Base-by-base conservation (phyloP, 1,140 invertebrate genomes). In the Brachystomella parvula region DNA sequence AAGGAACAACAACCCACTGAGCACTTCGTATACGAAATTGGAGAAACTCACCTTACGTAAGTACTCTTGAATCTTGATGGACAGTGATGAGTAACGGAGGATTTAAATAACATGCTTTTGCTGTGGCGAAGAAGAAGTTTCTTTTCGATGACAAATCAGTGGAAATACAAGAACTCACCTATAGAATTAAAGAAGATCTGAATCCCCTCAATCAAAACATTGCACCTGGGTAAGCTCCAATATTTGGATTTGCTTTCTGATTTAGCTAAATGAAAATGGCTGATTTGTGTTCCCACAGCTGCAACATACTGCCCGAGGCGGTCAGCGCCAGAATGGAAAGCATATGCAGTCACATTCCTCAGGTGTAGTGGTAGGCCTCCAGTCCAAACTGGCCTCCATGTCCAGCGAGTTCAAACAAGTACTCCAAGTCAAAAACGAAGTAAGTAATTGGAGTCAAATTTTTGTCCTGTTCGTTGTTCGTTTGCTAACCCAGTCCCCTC, bases 111-210 rank as follows among this genome's bases (percentile, higher is more conserved):
- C 39, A 56, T 39, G 28, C 61, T 6, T 62, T 66, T 84, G 47
- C 76, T 95, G 91, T 98, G 84, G 95, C 96, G 3, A 98, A 97
- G 81, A 88, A 89, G 75, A 96, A 95, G 78, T 96, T 94, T 0
- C 81, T 99, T 53, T 99, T 99, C 82, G 94, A 99, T 80, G 96
- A 98, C 76, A 83, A 89, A 77, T 89, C 93, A 53, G 82, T 87
- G 66, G 96, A 99, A 82, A 96, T 99, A 61, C 93, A 99, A 79
- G 94, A 98, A 77, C 78, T 99, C 44, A 98, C 95, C 0, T 94
- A 94, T 75, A 96, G 98, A 53, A 96, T 99, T 31, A 98, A 98
- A 81, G 89, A 92, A 74, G 96, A 99, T 79, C 84, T 99, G 61
- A 89, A 86, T 77, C 90, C 88, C 74, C 82, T 99, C 62, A 98